Percentiles rank a stretch among this genome's conserved stretches.
Evolutionary conservation across 2,797 vertebrate genomes (phyloP).

Genomic region (Muraenolepis orangiensis): DNA sequence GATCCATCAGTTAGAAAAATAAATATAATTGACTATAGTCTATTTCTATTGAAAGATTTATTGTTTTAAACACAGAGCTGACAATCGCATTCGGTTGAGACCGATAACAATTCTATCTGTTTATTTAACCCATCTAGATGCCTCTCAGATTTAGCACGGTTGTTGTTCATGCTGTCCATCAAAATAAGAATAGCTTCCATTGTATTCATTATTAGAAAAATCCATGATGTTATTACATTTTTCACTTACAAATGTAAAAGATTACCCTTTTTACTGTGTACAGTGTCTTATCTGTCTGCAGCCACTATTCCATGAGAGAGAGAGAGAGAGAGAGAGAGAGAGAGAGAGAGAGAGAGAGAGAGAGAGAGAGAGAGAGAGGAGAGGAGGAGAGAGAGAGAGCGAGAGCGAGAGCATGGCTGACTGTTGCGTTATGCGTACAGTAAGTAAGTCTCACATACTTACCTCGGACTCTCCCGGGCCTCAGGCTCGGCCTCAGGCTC

Average conservation of each 20-base stretch:
- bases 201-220: neutral
- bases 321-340: no score
- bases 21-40: no score
- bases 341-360: no score
- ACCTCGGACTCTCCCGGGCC: no score
- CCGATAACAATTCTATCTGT: neutral
- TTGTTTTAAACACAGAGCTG: neutral
- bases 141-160: neutral
- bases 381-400: no score
- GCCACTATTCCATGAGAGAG: neutral
- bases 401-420: no score
- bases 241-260: neutral
- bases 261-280: neutral
- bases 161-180: neutral
- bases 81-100: neutral
- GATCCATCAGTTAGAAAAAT: neutral
- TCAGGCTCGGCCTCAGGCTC: no score
- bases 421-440: no score
- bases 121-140: neutral
- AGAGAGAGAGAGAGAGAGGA: no score
- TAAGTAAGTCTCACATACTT: no score
- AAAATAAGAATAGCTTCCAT: neutral
- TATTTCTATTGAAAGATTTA: neutral
- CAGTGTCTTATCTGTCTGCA: neutral
- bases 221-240: neutral